A percentile compares a stretch with the other conserved stretches of the same genome.
Conservation (phyloP, 2,113 vertebrate genomes). For the Semnornis frantzii region DNA sequence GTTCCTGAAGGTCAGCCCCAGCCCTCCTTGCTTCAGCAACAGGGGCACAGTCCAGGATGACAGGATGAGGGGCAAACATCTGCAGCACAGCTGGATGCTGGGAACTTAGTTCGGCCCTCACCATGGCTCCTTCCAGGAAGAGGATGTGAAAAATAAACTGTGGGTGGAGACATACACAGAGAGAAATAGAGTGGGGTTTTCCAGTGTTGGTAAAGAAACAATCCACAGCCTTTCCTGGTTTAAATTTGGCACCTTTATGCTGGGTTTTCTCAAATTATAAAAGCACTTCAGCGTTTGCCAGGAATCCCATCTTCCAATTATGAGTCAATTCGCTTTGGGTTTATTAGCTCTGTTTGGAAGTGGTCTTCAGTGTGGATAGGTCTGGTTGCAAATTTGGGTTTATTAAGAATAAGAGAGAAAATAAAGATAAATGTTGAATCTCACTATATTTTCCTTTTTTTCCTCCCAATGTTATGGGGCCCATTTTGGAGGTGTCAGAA, state of each 20-base stretch:
- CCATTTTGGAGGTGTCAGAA: not conserved
- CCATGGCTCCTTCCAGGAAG: fast-evolving
- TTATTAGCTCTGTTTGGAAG: slow-evolving; percentile 2
- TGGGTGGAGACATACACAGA: not conserved
- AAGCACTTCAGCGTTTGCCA: not conserved
- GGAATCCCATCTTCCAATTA: not conserved
- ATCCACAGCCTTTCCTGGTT: not conserved
- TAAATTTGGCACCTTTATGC: too few species aligned
- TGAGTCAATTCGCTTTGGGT: slow-evolving; percentile 22
- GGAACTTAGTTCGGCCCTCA: not conserved
- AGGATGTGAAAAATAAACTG: not conserved
- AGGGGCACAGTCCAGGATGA: not conserved
- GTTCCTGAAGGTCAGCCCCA: too few species aligned
- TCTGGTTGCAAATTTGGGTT: slow-evolving; percentile 15
- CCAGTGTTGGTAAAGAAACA: not conserved
- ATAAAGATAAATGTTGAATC: slow-evolving; percentile 36
- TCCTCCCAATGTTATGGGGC: not conserved
- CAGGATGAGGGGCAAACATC: not conserved
- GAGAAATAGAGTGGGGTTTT: not conserved
- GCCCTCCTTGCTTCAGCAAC: not conserved
- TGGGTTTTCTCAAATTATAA: too few species aligned
- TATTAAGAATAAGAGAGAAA: not conserved
- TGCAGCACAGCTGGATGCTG: not conserved
- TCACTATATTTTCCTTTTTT: not conserved
- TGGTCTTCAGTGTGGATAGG: not conserved